Base-by-base conservation (phyloP, 2,888 invertebrate species). In the Lepidocyrtinus sp. region DNA sequence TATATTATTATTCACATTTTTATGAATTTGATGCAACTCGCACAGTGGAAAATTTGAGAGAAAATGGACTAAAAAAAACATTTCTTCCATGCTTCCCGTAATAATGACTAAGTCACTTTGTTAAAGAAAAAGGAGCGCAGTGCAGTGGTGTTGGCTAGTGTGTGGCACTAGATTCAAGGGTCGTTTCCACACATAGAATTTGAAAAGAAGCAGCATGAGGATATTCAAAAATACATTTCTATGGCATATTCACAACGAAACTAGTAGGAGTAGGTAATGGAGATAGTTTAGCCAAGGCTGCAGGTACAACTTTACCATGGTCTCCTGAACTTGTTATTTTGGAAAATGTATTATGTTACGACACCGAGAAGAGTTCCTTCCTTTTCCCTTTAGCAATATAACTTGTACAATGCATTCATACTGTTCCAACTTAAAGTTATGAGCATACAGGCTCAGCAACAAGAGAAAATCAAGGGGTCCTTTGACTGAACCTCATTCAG, bases 341-440 rank as follows among this genome's bases (percentile, higher is more conserved):
- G 26, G 26, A 63, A 68, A 62, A 46, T 17, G 24, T 24, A 62
- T 45, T 45, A 64, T 75, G 62, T 62, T 69, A 65, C 21, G 24
- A 68, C 46, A 62, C 22, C 61, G 12, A 15, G 50, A 75, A 75
- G 62, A 74, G 61, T 74, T 74, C 68, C 36, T 36, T 50, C 63
- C 55, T 67, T 24, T 59, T 65, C 27, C 22, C 27, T 26, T 67
- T n/a, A n/a, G n/a, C n/a, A n/a, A n/a, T n/a, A n/a, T n/a, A n/a
- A n/a, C n/a, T n/a, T n/a, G n/a, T n/a, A n/a, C n/a, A n/a, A n/a
- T 75, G 75, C 75, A 69, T 75, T 63, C 69, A 61, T 62, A 63
- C 61, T 25, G 21, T 61, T n/a, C n/a, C n/a, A n/a, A n/a, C n/a
- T n/a, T n/a, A n/a, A n/a, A n/a, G n/a, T n/a, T n/a, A n/a, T n/a